These are phyloP conservation scores for Carettochelys insculpta DNA, from an alignment of 2,113 vertebrate genomes.

Conservation along the genomic window DNA sequence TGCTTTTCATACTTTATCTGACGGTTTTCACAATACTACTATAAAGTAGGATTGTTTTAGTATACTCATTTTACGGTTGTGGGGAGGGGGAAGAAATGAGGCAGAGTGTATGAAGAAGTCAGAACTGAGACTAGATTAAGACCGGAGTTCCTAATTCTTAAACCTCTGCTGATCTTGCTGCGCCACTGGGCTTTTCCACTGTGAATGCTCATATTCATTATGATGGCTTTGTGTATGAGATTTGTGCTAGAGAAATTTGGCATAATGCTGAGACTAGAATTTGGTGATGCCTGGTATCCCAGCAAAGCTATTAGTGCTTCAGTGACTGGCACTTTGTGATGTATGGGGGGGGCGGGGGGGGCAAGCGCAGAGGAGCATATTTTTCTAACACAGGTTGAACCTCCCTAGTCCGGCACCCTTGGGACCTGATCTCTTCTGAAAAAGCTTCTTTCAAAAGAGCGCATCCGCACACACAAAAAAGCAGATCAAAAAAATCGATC, in stretches of 20 bases:
- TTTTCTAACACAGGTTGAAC: too few species aligned
- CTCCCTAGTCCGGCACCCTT: too few species aligned
- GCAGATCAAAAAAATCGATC: too few species aligned
- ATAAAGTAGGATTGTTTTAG: neutral
- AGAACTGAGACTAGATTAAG: neutral
- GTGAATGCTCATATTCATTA: neutral
- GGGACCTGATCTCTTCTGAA: too few species aligned
- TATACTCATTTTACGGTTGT: neutral
- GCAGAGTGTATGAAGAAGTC: neutral
- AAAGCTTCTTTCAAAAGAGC: too few species aligned
- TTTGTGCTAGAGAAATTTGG: neutral
- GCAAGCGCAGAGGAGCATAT: neutral
- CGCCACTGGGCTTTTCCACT: neutral
- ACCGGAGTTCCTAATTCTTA: neutral
- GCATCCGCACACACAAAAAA: too few species aligned
- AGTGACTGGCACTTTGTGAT: neutral
- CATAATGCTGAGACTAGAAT: neutral
- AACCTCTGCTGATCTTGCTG: rapidly evolving
- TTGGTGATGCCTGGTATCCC: neutral
- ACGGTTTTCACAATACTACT: neutral
- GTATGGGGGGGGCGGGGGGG: too few species aligned
- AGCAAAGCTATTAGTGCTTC: neutral
- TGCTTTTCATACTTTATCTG: neutral
- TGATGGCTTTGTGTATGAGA: neutral
- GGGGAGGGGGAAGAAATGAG: neutral